Base-by-base conservation (phyloP, 1,140 invertebrate genomes). In the Pseudachorutes palmiensis region DNA sequence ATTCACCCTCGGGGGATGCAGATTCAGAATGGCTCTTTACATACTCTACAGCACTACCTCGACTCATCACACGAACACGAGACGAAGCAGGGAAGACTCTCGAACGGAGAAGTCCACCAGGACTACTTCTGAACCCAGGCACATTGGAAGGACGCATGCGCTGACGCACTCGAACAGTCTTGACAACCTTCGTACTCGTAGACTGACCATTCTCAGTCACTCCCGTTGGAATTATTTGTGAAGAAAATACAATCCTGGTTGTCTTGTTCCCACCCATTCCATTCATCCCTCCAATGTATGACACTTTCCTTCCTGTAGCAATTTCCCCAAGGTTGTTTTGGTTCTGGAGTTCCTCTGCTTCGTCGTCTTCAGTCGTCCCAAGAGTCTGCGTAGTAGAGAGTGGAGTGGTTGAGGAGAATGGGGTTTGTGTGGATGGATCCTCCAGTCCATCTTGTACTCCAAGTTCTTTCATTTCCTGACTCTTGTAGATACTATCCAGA, bases 111-210 rank as follows among this genome's bases (percentile, higher is more conserved):
- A 28, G 31, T n/a, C 33, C 62, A 14, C 36, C 26, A 62, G 67
- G 65, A 1, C 55, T 36, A 41, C 49, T 60, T 26, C 16, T n/a
- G 26, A n/a, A 26, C 5, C 41, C 48, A 14, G n/a, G 33, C 14
- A 32, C 31, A 14, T 55, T 41, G n/a, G 64, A 66, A 19, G 67
- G 62, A 9, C 72, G 59, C 72, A 74, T 71, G 31, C 72, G 58
- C 48, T 74, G 72, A 3, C 72, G 48, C 1, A 74, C 72, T 3
- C 72, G 67, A 30, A 74, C 72, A 32, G 72, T 74, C 62, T 74
- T 71, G 5, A 74, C 68, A 33, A 74, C 58, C 57, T 73, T 73
- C 32, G 72, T 73, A 66, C 69, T 73, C n/a, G 66, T 73, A n/a
- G 68, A 9, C 59, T 29, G 9, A 29, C 22, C 24, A 22, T 33